Percentiles rank a stretch among this genome's conserved stretches.
Conservation (phyloP, 1,140 invertebrate species). For the Drosophila repletoides region DNA sequence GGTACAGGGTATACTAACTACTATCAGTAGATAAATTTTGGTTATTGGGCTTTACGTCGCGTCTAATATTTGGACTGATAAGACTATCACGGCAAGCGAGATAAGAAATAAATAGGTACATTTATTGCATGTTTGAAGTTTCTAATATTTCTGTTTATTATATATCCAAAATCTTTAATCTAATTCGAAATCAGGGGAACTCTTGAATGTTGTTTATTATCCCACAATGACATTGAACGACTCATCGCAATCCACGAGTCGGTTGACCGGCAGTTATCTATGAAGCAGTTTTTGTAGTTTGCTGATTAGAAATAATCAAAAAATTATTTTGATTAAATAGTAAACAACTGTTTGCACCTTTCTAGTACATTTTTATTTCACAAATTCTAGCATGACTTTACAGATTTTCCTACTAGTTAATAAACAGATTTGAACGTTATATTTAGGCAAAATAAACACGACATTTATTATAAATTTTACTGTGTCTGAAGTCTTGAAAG, state of each 20-base stretch:
- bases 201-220: not conserved
- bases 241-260: too few relatives aligned
- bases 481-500: conserved; percentile 6
- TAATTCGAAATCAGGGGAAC: too few relatives aligned
- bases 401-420: too few relatives aligned
- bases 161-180: not conserved
- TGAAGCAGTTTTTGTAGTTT: not conserved
- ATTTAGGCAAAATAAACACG: too few relatives aligned
- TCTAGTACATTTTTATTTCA: not conserved
- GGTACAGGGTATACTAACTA: not conserved
- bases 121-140: not conserved
- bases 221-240: not conserved
- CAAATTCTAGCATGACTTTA: conserved; percentile 1
- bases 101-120: not conserved
- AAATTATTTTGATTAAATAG: not conserved
- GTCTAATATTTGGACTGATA: not conserved
- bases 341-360: conserved; percentile 30
- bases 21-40: conserved; percentile 1
- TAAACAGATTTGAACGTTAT: too few relatives aligned
- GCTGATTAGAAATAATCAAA: conserved; percentile 7
- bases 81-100: not conserved
- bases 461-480: too few relatives aligned
- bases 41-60: not conserved
- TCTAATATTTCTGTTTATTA: not conserved
- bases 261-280: too few relatives aligned